A percentile compares a stretch with the other conserved stretches of the same genome.
Conservation (phyloP, 2,888 invertebrate species). For the Trimorus sp. region DNA sequence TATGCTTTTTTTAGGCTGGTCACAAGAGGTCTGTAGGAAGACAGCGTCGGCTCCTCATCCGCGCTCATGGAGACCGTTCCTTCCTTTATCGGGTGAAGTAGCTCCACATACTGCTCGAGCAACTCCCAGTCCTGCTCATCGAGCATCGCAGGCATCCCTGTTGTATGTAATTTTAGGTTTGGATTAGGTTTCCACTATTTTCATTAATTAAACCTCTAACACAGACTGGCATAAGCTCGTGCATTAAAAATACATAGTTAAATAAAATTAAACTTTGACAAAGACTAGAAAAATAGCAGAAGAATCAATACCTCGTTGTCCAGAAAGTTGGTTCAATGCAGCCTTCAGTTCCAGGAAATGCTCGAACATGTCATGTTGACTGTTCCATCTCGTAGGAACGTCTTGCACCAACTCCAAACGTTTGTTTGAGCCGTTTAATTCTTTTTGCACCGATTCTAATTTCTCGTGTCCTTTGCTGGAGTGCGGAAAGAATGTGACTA, state of each 20-base stretch:
- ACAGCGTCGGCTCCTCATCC: background rate
- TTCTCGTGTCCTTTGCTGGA: background rate
- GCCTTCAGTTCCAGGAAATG: background rate
- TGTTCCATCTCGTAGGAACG: conserved; percentile 1
- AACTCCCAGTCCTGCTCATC: background rate
- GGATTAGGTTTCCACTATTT: too few relatives aligned
- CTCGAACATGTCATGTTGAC: background rate
- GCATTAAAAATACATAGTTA: background rate
- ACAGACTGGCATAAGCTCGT: background rate
- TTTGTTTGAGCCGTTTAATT: background rate
- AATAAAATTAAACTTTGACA: background rate
- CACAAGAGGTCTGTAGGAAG: background rate
- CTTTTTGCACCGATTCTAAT: background rate
- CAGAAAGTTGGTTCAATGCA: background rate
- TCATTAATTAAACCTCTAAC: background rate
- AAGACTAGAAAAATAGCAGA: background rate
- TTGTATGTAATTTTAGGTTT: background rate
- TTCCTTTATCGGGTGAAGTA: background rate
- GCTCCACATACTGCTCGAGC: background rate
- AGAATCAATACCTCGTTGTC: background rate
- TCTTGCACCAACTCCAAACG: conserved; percentile 1
- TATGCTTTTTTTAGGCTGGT: background rate
- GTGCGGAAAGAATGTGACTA: background rate
- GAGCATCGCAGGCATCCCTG: background rate
- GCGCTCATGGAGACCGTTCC: background rate